Evolutionary conservation across 2,888 invertebrate genomes (phyloP).

Genomic region (Melieria omissa): DNA sequence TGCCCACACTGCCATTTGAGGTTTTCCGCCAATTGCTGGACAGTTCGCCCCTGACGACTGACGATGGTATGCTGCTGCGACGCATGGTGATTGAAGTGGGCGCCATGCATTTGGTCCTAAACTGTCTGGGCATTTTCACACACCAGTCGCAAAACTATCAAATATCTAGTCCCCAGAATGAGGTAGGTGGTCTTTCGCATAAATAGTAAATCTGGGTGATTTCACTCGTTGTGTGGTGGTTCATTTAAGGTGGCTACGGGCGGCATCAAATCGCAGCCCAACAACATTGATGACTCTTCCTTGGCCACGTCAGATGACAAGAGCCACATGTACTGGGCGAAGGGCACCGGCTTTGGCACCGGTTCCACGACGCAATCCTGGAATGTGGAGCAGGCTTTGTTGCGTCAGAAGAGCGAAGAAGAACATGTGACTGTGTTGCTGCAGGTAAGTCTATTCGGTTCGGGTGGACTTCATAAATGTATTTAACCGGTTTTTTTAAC

Average conservation of each 20-base stretch:
- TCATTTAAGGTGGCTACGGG: constrained; percentile 38
- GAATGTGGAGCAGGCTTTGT: constrained; percentile 95
- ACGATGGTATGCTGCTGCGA: constrained; percentile 80
- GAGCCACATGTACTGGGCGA: constrained; percentile 90
- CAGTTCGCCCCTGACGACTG: constrained; percentile 78
- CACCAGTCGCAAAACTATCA: constrained; percentile 75
- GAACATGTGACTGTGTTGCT: constrained; percentile 90
- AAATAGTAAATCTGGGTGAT: background rate
- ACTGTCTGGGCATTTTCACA: constrained; percentile 89
- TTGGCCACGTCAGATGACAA: constrained; percentile 74
- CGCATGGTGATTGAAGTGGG: constrained; percentile 85
- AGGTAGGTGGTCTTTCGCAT: constrained; percentile 44
- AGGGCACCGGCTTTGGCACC: constrained; percentile 96
- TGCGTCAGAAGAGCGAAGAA: constrained; percentile 90
- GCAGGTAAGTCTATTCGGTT: constrained; percentile 66
- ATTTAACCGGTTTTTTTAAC: background rate
- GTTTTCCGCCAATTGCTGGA: constrained; percentile 79
- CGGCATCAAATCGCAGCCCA: constrained; percentile 49
- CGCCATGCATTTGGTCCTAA: constrained; percentile 84
- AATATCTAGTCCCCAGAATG: constrained; percentile 59
- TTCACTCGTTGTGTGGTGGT: background rate
- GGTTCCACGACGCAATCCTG: constrained; percentile 95
- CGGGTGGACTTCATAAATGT: background rate
- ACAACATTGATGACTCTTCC: constrained; percentile 61
- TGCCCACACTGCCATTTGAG: constrained; percentile 71